Evolutionary conservation across 2,888 invertebrate species (phyloP).

Genomic region (Cordilura impudica): DNA sequence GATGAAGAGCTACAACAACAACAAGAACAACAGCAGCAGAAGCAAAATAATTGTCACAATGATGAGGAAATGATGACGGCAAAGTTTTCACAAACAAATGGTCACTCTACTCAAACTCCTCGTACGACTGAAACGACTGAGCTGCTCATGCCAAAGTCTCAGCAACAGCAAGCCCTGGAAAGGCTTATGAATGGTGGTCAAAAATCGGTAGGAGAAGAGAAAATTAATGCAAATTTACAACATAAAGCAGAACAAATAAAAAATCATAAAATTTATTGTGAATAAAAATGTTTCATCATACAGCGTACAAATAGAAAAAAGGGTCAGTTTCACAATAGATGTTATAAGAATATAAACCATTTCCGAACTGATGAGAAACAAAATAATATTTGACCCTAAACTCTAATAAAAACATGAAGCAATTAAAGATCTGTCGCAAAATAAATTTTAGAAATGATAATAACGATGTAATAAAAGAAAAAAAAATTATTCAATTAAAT

Average conservation of each 20-base stretch:
- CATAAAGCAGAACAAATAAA: constrained; percentile 53
- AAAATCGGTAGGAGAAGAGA: constrained; percentile 1
- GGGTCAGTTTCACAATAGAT: too few relatives aligned
- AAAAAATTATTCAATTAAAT: too few relatives aligned
- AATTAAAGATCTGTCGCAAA: too few relatives aligned
- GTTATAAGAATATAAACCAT: too few relatives aligned
- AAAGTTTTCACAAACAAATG: constrained; percentile 60
- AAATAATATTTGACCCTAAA: too few relatives aligned
- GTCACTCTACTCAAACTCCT: constrained; percentile 20
- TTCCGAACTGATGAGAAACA: too few relatives aligned
- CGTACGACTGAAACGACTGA: constrained; percentile 26
- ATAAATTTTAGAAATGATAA: too few relatives aligned
- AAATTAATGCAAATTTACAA: constrained; percentile 45
- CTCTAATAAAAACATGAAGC: too few relatives aligned
- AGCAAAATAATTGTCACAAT: constrained; percentile 14
- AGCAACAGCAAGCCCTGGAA: constrained; percentile 51
- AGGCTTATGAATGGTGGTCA: constrained; percentile 51
- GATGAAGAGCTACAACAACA: constrained; percentile 65
- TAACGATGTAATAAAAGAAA: too few relatives aligned
- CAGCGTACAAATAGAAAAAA: too few relatives aligned
- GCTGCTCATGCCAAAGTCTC: constrained; percentile 47
- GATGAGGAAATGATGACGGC: constrained; percentile 48
- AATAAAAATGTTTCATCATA: constrained; percentile 15
- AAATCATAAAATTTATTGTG: constrained; percentile 57
- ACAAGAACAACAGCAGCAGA: constrained; percentile 27